A percentile compares a stretch with the other conserved stretches of the same genome.
phyloP scores from a whole-genome alignment of 2,888 invertebrate genomes.

The Cheilosia vulpina region DNA sequence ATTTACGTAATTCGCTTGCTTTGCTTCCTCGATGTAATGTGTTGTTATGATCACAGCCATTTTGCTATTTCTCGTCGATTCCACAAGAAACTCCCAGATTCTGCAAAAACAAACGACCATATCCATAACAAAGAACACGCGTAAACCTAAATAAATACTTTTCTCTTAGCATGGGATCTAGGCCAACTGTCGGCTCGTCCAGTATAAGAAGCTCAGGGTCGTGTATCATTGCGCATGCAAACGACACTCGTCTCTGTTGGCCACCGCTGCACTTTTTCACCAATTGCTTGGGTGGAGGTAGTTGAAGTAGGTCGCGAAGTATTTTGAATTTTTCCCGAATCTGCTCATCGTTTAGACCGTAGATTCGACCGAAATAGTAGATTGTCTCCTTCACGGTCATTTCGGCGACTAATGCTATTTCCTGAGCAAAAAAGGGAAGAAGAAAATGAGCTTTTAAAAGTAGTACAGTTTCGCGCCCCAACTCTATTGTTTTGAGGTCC shows the following conservation, averaged over 20 bases:
- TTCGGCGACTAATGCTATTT: conserved; percentile 91
- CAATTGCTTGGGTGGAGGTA: conserved; percentile 88
- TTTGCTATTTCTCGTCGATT: conserved; percentile 88
- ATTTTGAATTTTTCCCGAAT: conserved; percentile 88
- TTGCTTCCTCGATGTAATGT: conserved; percentile 97
- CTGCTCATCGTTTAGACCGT: conserved; percentile 88
- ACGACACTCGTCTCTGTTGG: conserved; percentile 94
- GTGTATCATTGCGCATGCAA: conserved; percentile 94
- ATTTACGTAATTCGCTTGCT: conserved; percentile 90
- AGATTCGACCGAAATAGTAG: conserved; percentile 93
- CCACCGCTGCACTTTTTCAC: conserved; percentile 93
- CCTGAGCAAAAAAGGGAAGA: conserved; percentile 83
- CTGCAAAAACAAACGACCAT: conserved; percentile 83
- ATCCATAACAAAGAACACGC: not conserved
- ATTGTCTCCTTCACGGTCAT: conserved; percentile 93
- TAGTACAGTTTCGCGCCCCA: conserved; percentile 35
- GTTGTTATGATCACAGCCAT: conserved; percentile 96
- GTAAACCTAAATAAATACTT: conserved; percentile 84
- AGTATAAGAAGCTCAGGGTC: conserved; percentile 94
- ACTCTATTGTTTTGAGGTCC: conserved; percentile 53
- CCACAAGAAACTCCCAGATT: conserved; percentile 94
- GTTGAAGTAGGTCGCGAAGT: conserved; percentile 89
- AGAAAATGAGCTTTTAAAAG: not conserved
- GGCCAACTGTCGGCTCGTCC: conserved; percentile 97
- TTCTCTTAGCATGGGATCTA: conserved; percentile 94